Conservation (phyloP, 2,888 invertebrate genomes). For the Phytoseiulus persimilis region DNA sequence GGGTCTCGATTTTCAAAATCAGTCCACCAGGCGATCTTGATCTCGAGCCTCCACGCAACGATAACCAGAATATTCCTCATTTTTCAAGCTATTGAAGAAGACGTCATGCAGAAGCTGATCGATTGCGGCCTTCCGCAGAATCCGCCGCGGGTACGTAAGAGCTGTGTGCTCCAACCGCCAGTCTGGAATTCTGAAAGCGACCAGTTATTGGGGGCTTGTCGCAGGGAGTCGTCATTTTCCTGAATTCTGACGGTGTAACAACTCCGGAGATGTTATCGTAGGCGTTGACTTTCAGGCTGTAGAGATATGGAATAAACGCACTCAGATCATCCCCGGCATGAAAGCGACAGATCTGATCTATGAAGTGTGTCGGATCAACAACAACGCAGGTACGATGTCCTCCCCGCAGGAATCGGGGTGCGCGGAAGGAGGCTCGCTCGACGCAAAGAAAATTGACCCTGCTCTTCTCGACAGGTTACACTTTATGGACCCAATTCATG, state of each 20-base stretch:
- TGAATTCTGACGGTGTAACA: too few relatives aligned
- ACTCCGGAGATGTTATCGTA: too few relatives aligned
- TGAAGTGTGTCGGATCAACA: constrained; percentile 21
- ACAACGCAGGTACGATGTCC: background rate
- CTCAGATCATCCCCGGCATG: background rate
- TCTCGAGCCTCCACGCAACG: too few relatives aligned
- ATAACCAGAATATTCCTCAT: too few relatives aligned
- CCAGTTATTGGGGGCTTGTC: too few relatives aligned
- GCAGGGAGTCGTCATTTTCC: too few relatives aligned
- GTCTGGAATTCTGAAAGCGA: too few relatives aligned
- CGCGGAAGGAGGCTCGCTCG: background rate
- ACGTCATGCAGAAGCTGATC: background rate
- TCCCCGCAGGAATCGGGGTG: background rate
- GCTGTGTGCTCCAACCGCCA: too few relatives aligned
- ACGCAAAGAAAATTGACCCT: background rate
- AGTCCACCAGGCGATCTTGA: too few relatives aligned
- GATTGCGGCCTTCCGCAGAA: background rate
- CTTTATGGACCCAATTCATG: constrained; percentile 8
- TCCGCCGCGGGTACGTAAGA: background rate
- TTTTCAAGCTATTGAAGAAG: background rate
- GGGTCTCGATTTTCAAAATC: too few relatives aligned
- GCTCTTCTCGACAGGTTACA: background rate
- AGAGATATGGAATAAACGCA: background rate
- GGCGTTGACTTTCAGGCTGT: background rate
- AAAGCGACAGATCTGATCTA: background rate